Evolutionary conservation across 2,797 vertebrate genomes (phyloP).

Genomic region (Hemibagrus guttatus): DNA sequence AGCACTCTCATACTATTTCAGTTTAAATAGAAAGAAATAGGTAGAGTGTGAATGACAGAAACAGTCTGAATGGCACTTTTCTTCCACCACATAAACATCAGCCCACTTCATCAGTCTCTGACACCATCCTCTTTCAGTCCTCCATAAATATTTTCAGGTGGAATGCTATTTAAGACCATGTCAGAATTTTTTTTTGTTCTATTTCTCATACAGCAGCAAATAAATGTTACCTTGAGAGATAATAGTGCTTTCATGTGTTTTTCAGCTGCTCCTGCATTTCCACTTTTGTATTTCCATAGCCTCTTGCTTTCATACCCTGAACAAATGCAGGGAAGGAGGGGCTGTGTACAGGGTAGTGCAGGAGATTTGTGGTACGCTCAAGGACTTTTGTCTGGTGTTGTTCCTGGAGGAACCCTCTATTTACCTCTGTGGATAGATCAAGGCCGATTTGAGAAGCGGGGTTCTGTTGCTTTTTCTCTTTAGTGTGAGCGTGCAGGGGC

Average conservation of each 20-base stretch:
- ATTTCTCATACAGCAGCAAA: slow-evolving; percentile 37
- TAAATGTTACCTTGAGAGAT: slow-evolving; percentile 59
- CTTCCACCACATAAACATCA: slow-evolving; percentile 41
- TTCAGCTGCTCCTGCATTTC: slow-evolving; percentile 48
- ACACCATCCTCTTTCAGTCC: slow-evolving; percentile 47
- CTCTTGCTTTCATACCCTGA: slow-evolving; percentile 42
- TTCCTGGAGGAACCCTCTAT: slow-evolving; percentile 51
- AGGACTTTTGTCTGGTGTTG: slow-evolving; percentile 59
- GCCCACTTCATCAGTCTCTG: slow-evolving; percentile 49
- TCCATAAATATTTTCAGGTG: slow-evolving; percentile 55
- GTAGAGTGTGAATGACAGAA: slow-evolving; percentile 36
- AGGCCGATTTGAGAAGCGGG: slow-evolving; percentile 50
- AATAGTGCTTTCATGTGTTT: slow-evolving; percentile 50
- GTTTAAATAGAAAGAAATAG: slow-evolving; percentile 26
- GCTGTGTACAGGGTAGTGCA: slow-evolving; percentile 46
- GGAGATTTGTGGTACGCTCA: slow-evolving; percentile 58
- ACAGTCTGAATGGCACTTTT: slow-evolving; percentile 35
- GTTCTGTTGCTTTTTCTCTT: slow-evolving; percentile 51
- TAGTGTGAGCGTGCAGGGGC: slow-evolving; percentile 39
- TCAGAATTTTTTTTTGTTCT: slow-evolving; percentile 44
- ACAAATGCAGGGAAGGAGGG: slow-evolving; percentile 48
- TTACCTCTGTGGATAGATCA: slow-evolving; percentile 58
- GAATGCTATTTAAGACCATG: slow-evolving; percentile 53
- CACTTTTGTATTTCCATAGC: slow-evolving; percentile 51
- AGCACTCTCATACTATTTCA: slow-evolving; percentile 31